Percentiles rank a stretch among this genome's conserved stretches.
These are phyloP conservation scores for Characodon lateralis DNA, from an alignment of 2,797 vertebrate genomes.

Conservation along the genomic window DNA sequence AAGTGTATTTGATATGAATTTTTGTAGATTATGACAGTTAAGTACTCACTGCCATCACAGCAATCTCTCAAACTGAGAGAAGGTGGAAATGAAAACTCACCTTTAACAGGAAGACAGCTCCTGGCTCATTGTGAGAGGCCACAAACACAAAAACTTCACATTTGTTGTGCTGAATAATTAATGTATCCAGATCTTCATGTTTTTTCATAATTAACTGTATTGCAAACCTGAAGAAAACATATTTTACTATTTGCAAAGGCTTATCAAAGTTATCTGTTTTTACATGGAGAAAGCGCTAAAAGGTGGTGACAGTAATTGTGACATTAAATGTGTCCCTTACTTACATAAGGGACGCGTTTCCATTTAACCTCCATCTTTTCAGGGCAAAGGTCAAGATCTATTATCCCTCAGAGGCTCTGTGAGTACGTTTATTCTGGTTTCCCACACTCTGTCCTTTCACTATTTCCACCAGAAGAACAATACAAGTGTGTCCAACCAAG, in stretches of 20 bases:
- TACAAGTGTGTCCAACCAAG: slow-evolving; percentile 42
- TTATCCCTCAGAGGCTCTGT: slow-evolving; percentile 46
- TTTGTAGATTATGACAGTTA: neutral
- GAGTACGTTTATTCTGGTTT: slow-evolving; percentile 56
- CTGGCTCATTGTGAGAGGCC: too few relatives aligned
- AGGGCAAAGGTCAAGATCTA: slow-evolving; percentile 32
- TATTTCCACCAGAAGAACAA: slow-evolving; percentile 48
- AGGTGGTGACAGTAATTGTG: neutral
- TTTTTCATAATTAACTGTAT: neutral
- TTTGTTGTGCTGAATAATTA: neutral
- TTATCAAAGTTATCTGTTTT: neutral
- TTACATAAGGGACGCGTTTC: neutral
- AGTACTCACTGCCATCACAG: too few relatives aligned
- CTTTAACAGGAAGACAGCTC: too few relatives aligned
- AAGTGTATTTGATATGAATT: neutral
- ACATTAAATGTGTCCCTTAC: neutral
- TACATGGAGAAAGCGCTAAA: neutral
- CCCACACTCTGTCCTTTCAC: slow-evolving; percentile 56
- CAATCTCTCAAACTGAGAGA: too few relatives aligned
- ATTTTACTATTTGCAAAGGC: neutral
- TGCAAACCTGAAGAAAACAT: neutral
- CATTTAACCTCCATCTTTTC: slow-evolving; percentile 4
- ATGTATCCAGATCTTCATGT: neutral
- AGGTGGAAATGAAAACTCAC: too few relatives aligned
- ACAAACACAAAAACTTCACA: neutral